Conservation (phyloP, 2,797 vertebrate species). For the Tamandua tetradactyla region DNA sequence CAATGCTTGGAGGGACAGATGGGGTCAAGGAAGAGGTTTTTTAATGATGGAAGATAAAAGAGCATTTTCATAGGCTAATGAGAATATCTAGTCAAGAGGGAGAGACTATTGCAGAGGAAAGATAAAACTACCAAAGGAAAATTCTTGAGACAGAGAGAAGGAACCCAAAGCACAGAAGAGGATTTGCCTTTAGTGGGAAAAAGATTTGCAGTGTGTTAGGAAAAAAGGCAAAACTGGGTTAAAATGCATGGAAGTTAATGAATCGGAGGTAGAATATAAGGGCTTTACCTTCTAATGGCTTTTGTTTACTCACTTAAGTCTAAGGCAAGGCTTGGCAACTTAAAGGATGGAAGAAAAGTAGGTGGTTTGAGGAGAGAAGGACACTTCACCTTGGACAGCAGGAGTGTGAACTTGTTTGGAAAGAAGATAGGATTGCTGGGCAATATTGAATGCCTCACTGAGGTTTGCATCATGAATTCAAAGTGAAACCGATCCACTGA, state of each 20-base stretch:
- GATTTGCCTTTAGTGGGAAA: neutral
- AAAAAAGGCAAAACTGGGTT: neutral
- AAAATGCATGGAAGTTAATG: neutral
- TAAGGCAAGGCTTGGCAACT: neutral
- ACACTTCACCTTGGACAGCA: neutral
- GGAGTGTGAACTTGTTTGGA: neutral
- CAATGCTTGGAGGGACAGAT: neutral
- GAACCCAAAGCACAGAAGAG: neutral
- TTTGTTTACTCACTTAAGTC: neutral
- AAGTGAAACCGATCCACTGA: neutral
- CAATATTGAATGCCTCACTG: neutral
- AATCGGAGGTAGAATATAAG: neutral
- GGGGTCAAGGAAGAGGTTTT: neutral
- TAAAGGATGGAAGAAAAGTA: neutral
- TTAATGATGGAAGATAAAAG: neutral
- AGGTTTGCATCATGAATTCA: neutral
- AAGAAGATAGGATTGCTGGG: neutral
- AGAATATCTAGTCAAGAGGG: neutral
- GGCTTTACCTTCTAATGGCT: neutral
- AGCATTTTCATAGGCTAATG: neutral
- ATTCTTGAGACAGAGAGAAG: neutral
- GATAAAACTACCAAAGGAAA: neutral
- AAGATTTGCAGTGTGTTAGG: neutral
- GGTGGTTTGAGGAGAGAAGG: neutral
- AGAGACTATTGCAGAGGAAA: neutral